Evolutionary conservation across 2,888 invertebrate genomes (phyloP).

Genomic region (Parthenolecanium corni): DNA sequence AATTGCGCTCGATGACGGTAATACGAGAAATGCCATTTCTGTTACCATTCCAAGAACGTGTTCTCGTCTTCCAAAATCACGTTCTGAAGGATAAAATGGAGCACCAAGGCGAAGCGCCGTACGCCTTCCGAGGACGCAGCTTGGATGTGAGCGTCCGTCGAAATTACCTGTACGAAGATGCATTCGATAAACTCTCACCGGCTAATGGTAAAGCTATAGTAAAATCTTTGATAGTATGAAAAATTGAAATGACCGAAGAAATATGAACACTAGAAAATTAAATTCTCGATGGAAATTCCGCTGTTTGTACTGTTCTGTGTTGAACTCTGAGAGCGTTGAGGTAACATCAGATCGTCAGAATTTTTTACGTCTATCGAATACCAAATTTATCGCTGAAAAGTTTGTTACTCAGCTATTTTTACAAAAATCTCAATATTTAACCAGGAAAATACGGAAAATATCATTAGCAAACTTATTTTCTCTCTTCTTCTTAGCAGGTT

Average conservation of each 20-base stretch:
- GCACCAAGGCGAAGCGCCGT: slow-evolving; percentile 60
- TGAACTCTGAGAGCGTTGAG: no score
- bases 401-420: no score
- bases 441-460: no score
- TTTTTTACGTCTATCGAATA: no score
- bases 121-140: slow-evolving; percentile 62
- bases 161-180: slow-evolving; percentile 94
- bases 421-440: no score
- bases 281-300: neutral
- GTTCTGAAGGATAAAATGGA: slow-evolving; percentile 53
- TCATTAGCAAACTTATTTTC: no score
- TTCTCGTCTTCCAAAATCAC: slow-evolving; percentile 69
- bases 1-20: slow-evolving; percentile 75
- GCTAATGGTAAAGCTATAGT: slow-evolving; percentile 75
- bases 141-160: slow-evolving; percentile 68
- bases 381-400: no score
- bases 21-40: slow-evolving; percentile 89
- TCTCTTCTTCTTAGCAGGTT: no score
- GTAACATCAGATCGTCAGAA: no score
- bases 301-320: neutral
- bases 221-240: no score
- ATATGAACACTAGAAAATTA: neutral
- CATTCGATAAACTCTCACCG: slow-evolving; percentile 81
- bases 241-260: neutral
- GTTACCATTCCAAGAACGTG: slow-evolving; percentile 80